A percentile compares a stretch with the other conserved stretches of the same genome.
These are phyloP conservation scores for Merluccius polli DNA, from an alignment of 2,797 vertebrate genomes.

Conservation along the genomic window DNA sequence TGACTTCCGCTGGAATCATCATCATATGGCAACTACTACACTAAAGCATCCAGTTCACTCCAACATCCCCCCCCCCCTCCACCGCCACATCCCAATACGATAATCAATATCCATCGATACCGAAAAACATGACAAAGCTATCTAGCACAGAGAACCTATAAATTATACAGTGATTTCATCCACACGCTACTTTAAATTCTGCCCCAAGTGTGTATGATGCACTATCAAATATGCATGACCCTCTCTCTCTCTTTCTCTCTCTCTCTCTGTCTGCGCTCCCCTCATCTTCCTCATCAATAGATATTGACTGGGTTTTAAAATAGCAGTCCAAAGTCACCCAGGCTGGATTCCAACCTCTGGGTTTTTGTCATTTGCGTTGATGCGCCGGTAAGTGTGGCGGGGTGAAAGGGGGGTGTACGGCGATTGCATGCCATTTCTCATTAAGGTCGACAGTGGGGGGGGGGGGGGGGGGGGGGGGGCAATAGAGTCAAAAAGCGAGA, in stretches of 20 bases:
- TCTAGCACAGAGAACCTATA: conserved; percentile 3
- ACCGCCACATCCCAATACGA: neutral
- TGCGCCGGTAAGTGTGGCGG: neutral
- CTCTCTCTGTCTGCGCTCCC: conserved; percentile 30
- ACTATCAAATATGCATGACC: conserved; percentile 66
- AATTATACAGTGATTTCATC: conserved; percentile 11
- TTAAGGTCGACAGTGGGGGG: conserved; percentile 55
- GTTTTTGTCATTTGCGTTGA: conserved; percentile 60
- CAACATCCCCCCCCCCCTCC: neutral
- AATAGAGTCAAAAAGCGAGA: too few species aligned
- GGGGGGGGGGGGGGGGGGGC: too few species aligned
- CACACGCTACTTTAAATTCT: conserved; percentile 53
- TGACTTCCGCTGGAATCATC: neutral
- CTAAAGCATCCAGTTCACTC: neutral
- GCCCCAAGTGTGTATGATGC: conserved; percentile 38
- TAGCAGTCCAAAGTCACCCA: conserved; percentile 64
- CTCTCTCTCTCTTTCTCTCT: conserved; percentile 43
- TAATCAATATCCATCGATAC: neutral
- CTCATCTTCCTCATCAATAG: conserved; percentile 68
- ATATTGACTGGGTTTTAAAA: conserved; percentile 70
- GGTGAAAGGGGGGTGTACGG: conserved; percentile 34
- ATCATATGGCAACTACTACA: neutral
- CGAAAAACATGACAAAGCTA: neutral
- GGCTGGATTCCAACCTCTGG: conserved; percentile 62
- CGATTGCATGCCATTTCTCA: conserved; percentile 70